Conservation (phyloP, 2,113 vertebrate genomes). For the Anguilla rostrata region DNA sequence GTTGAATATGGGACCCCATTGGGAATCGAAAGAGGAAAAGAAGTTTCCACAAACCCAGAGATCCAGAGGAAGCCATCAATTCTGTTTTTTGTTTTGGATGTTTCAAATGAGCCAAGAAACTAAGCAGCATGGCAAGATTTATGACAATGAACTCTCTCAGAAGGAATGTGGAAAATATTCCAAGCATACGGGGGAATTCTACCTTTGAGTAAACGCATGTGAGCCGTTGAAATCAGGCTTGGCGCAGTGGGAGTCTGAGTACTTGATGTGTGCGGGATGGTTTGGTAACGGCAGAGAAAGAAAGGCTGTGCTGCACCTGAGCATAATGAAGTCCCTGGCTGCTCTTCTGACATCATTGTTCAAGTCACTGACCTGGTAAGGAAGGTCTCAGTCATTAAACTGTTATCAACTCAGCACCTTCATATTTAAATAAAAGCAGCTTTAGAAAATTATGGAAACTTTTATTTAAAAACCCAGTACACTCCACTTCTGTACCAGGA, state of each 20-base stretch:
- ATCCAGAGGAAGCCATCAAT: slow-evolving; percentile 30
- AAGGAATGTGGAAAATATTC: slow-evolving; percentile 48
- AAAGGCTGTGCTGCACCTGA: no score
- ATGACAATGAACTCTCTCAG: slow-evolving; percentile 24
- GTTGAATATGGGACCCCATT: no score
- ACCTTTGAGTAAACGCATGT: slow-evolving; percentile 45
- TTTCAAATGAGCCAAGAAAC: background rate
- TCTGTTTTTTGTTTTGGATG: slow-evolving; percentile 36
- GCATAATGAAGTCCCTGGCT: no score
- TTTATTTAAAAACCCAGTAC: no score
- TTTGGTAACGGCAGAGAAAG: background rate
- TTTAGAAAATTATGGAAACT: no score
- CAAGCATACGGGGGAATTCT: slow-evolving; percentile 54
- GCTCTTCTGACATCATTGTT: no score
- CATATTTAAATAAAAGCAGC: no score
- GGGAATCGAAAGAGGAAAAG: slow-evolving; percentile 27
- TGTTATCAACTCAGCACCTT: no score
- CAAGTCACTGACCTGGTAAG: no score
- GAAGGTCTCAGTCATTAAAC: no score
- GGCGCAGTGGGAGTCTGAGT: background rate
- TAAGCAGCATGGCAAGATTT: background rate
- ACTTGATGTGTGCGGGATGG: background rate
- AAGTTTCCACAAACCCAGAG: background rate
- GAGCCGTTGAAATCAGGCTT: slow-evolving; percentile 45
- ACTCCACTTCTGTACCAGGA: no score